Evolutionary conservation across 2,888 invertebrate species (phyloP).

Genomic region (Cotesia congregata): DNA sequence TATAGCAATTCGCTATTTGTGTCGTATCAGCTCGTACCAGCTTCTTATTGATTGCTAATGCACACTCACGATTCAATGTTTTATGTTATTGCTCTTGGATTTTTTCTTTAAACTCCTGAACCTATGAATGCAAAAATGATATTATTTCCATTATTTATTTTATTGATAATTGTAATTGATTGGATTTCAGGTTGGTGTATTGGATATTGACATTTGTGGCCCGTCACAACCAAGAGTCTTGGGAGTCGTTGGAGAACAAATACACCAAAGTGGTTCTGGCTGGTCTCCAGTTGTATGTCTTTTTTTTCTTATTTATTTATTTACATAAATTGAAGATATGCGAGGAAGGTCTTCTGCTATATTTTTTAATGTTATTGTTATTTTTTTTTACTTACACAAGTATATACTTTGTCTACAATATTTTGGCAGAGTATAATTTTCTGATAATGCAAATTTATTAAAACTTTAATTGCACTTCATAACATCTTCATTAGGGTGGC

Average conservation of each 20-base stretch:
- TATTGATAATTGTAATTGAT: conserved; percentile 16
- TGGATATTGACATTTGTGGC: conserved; percentile 99
- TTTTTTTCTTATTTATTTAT: neutral
- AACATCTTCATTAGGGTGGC: too few species aligned
- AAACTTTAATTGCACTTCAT: too few species aligned
- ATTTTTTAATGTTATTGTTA: neutral
- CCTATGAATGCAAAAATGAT: neutral
- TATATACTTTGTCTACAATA: too few species aligned
- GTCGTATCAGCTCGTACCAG: conserved; percentile 63
- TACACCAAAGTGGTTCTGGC: conserved; percentile 96
- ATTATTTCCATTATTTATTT: conserved; percentile 25
- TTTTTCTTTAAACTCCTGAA: neutral
- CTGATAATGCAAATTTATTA: too few species aligned
- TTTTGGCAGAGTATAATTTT: too few species aligned
- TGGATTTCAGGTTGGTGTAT: conserved; percentile 82
- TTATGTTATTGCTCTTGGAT: conserved; percentile 31
- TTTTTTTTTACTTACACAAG: too few species aligned
- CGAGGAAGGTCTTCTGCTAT: neutral
- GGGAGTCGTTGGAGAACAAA: conserved; percentile 92
- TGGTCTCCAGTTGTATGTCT: conserved; percentile 93
- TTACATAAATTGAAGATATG: too few species aligned
- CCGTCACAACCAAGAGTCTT: conserved; percentile 96
- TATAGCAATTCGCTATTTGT: conserved; percentile 56
- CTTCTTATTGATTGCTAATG: conserved; percentile 59
- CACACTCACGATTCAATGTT: conserved; percentile 6